Evolutionary conservation across 2,113 vertebrate genomes (phyloP).

Genomic region (Colistium nudipinnis): DNA sequence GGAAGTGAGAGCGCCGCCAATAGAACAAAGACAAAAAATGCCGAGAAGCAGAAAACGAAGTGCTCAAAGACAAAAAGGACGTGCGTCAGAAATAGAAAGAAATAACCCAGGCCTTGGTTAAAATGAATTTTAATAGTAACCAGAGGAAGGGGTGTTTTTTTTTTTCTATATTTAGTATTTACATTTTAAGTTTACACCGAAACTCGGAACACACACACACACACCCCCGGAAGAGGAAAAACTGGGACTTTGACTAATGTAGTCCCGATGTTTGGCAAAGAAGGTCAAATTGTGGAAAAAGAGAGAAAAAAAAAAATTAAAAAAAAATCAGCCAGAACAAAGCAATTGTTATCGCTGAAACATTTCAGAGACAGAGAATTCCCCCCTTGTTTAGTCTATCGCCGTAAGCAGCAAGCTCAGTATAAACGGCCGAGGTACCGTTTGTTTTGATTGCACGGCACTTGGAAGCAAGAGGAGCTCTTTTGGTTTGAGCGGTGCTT

Average conservation of each 20-base stretch:
- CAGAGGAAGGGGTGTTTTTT: constrained; percentile 34
- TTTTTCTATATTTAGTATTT: constrained; percentile 60
- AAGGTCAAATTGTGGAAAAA: constrained; percentile 1
- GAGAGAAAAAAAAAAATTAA: too few species aligned
- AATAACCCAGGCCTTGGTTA: background rate
- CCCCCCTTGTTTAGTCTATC: constrained; percentile 28
- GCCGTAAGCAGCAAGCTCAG: background rate
- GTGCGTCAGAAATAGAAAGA: background rate
- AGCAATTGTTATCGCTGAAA: constrained; percentile 1
- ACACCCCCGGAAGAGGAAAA: background rate
- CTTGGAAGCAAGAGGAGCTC: too few species aligned
- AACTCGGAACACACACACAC: background rate
- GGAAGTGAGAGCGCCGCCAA: too few species aligned
- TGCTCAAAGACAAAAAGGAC: too few species aligned
- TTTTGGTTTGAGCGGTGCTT: too few species aligned
- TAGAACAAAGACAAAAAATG: constrained; percentile 11
- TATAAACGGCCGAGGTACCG: background rate
- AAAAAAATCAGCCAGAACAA: background rate
- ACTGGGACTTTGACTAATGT: background rate
- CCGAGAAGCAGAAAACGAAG: too few species aligned
- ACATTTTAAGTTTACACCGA: constrained; percentile 42
- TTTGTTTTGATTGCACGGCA: too few species aligned
- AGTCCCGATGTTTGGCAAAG: background rate
- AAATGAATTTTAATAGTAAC: background rate
- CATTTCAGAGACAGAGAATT: constrained; percentile 11